Conservation (phyloP, 1,140 invertebrate genomes). For the Euborellia annulipes region DNA sequence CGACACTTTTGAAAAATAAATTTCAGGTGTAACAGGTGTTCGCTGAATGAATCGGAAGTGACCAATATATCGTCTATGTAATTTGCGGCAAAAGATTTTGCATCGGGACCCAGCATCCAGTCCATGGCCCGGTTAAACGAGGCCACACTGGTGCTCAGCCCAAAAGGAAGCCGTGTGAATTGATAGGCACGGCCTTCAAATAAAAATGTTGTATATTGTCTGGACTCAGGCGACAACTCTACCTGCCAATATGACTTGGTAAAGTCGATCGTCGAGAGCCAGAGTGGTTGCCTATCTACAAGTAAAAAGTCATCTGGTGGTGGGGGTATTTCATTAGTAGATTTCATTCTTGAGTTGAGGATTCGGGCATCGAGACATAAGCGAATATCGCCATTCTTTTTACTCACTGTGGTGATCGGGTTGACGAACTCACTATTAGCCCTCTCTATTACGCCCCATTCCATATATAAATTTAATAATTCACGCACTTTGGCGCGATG, state of each 20-base stretch:
- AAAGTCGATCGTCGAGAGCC: conserved; percentile 26
- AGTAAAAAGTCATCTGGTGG: conserved; percentile 13
- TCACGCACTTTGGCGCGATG: too few relatives aligned
- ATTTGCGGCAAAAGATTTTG: neutral
- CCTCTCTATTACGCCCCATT: too few relatives aligned
- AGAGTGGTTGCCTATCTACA: conserved; percentile 8
- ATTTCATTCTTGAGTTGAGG: neutral
- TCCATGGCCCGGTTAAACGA: neutral
- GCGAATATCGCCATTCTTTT: too few relatives aligned
- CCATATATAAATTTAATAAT: too few relatives aligned
- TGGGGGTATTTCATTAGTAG: neutral
- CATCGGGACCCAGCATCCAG: neutral
- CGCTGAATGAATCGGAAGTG: conserved; percentile 5
- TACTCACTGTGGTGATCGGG: too few relatives aligned
- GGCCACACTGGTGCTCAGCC: neutral
- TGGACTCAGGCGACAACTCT: conserved; percentile 16
- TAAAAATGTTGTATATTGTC: conserved; percentile 21
- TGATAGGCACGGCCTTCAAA: neutral
- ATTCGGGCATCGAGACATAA: neutral
- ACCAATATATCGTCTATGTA: conserved; percentile 15
- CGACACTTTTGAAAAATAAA: conserved; percentile 17
- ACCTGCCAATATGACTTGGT: conserved; percentile 28
- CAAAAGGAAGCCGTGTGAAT: neutral
- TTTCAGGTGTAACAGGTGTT: conserved; percentile 13
- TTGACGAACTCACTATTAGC: too few relatives aligned